Evolutionary conservation across 2,797 vertebrate genomes (phyloP).

Genomic region (Epinephelus malabaricus): DNA sequence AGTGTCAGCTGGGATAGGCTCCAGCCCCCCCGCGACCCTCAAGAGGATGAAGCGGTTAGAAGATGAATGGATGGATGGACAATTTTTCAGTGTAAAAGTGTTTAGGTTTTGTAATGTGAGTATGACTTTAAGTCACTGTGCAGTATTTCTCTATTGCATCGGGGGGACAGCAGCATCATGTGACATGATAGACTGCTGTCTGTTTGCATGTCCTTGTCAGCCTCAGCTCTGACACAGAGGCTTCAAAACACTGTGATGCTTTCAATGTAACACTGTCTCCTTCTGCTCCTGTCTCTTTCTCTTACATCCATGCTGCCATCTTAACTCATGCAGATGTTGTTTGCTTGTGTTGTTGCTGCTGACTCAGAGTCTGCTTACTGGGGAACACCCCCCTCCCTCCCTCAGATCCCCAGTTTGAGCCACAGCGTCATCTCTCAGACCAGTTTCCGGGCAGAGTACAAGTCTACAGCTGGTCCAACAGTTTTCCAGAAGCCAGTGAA

Average conservation of each 20-base stretch:
- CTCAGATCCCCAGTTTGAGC: slow-evolving; percentile 97
- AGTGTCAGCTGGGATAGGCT: too few species aligned
- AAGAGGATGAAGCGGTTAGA: too few species aligned
- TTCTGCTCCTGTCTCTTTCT: slow-evolving; percentile 15
- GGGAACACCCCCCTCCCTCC: accelerated
- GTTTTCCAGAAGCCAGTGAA: slow-evolving; percentile 99
- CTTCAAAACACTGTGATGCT: neutral
- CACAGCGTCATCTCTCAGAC: slow-evolving; percentile 99
- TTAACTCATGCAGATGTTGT: slow-evolving; percentile 2
- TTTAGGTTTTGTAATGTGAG: too few species aligned
- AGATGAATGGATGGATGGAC: too few species aligned
- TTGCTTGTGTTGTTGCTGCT: slow-evolving; percentile 10
- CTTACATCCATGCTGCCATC: neutral
- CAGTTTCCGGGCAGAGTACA: slow-evolving; percentile 97
- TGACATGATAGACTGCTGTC: neutral
- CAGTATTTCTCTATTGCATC: neutral
- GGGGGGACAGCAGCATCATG: neutral
- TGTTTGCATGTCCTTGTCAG: neutral
- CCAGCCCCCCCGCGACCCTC: too few species aligned
- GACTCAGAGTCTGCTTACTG: slow-evolving; percentile 12
- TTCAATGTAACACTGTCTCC: neutral
- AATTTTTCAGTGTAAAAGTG: too few species aligned
- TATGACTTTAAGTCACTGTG: neutral
- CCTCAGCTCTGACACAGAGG: neutral
- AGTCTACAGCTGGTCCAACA: slow-evolving; percentile 94